Evolutionary conservation across 2,888 invertebrate species (phyloP), one percentile per base, ranked within the genome.

Genomic region (Eupithecia pulchellata): DNA sequence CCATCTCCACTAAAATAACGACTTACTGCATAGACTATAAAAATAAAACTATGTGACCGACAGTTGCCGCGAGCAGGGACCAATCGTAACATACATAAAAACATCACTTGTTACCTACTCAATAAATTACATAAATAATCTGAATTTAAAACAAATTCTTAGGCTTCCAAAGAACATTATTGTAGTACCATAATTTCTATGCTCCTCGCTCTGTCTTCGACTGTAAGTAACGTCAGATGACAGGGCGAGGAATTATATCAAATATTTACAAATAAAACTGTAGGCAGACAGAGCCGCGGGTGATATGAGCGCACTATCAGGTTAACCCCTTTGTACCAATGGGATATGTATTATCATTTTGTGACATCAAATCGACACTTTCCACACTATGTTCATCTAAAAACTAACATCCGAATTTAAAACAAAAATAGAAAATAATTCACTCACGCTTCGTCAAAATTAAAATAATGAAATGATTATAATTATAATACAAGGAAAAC

Each of bases 111-210:
- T 89, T 90, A 92, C 90, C 91, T 92, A 93, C 85, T 87, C 88
- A 93, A 92, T 93, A 93, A 93, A 88, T 93, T 92, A 93, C 89
- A 93, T 94, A 94, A 93, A 93, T 92, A 89, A 93, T 93, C 91
- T 93, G 91, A 92, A 91, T 91, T 91, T 88, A 90, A 93, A 85
- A 79, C 91, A 94, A 91, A 92, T 90, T 93, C 93, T 93, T 92
- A 93, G 92, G 93, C 92, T 90, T 93, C 84, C 88, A 87, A 88
- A 86, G 87, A 87, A 90, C 87, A 86, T 84, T n/a, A 82, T 83
- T 73, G 81, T 84, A 85, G 82, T 84, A 84, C 84, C 84, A 79
- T 83, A 76, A 70, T 77, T 75, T 71, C 76, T 75, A 79, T 79
- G 78, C 76, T 69, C 76, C 72, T 36, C 64, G 32, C 71, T 13